Percentiles rank a stretch among this genome's conserved stretches.
phyloP scores from a whole-genome alignment of 2,113 vertebrate genomes.

The Columbina picui region DNA sequence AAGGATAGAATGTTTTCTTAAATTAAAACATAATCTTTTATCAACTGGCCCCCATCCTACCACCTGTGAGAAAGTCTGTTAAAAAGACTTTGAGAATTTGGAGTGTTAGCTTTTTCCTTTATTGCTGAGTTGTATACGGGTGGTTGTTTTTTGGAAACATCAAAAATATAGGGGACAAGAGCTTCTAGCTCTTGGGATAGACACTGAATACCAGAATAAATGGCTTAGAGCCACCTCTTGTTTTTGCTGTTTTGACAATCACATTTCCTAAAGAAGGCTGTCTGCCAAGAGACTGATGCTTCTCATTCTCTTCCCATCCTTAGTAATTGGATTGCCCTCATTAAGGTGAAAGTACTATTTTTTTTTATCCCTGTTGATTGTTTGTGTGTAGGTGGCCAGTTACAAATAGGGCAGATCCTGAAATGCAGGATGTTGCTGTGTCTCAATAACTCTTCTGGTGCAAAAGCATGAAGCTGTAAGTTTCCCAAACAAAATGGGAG shows the following conservation, averaged over 20 bases:
- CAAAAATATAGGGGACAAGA: background rate
- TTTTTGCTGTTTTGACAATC: conserved; percentile 62
- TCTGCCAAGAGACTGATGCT: conserved; percentile 70
- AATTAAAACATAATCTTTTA: background rate
- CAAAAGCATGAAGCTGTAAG: background rate
- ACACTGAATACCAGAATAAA: background rate
- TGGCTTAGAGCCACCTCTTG: conserved; percentile 39
- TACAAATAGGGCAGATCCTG: conserved; percentile 55
- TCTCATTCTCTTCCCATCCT: conserved; percentile 66
- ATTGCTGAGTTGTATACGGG: background rate
- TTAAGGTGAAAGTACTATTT: conserved; percentile 66
- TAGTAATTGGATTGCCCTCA: conserved; percentile 76
- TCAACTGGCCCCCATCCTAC: background rate
- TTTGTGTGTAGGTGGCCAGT: conserved; percentile 49
- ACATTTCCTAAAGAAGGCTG: conserved; percentile 48
- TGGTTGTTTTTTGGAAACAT: background rate
- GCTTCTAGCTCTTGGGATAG: background rate
- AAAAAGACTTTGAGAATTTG: background rate
- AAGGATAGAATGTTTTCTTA: background rate
- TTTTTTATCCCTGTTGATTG: conserved; percentile 48
- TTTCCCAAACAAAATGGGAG: conserved; percentile 19
- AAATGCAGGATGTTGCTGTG: background rate
- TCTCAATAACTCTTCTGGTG: conserved; percentile 18
- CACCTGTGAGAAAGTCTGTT: accelerated
- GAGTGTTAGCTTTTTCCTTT: background rate